phyloP scores from a whole-genome alignment of 2,113 vertebrate genomes.

The Cranoglanis bouderius region DNA sequence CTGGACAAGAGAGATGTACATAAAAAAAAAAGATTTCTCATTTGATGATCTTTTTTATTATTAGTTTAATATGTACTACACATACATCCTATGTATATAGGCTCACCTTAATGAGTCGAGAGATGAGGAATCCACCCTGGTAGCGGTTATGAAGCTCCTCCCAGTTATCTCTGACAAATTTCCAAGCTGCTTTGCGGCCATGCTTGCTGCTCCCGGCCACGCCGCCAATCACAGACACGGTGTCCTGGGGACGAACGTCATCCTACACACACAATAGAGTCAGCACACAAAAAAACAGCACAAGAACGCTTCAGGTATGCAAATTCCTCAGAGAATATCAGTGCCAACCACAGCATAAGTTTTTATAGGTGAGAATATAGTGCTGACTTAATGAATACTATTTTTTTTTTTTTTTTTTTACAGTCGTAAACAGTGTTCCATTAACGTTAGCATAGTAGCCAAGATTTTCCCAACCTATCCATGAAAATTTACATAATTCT shows the following conservation, averaged over 20 bases:
- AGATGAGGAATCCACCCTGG: conserved; percentile 99
- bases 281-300: conserved; percentile 7
- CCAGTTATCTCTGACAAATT: conserved; percentile 97
- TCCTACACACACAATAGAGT: conserved; percentile 75
- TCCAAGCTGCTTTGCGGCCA: conserved; percentile 95
- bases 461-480: neutral
- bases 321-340: neutral
- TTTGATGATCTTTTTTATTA: neutral
- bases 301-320: neutral
- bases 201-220: conserved; percentile 95
- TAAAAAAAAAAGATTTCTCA: neutral
- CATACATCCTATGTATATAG: too few relatives aligned
- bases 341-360: neutral
- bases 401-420: too few relatives aligned
- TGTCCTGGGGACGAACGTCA: conserved; percentile 97
- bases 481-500: neutral
- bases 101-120: conserved; percentile 92
- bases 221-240: conserved; percentile 93
- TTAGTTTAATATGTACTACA: neutral
- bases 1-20: conserved; percentile 65
- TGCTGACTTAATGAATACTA: neutral
- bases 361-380: neutral
- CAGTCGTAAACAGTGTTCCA: neutral
- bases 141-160: conserved; percentile 97
- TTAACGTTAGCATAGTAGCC: neutral